These are phyloP conservation scores for Prinia subflava DNA, from an alignment of 2,113 vertebrate species.

Conservation along the genomic window DNA sequence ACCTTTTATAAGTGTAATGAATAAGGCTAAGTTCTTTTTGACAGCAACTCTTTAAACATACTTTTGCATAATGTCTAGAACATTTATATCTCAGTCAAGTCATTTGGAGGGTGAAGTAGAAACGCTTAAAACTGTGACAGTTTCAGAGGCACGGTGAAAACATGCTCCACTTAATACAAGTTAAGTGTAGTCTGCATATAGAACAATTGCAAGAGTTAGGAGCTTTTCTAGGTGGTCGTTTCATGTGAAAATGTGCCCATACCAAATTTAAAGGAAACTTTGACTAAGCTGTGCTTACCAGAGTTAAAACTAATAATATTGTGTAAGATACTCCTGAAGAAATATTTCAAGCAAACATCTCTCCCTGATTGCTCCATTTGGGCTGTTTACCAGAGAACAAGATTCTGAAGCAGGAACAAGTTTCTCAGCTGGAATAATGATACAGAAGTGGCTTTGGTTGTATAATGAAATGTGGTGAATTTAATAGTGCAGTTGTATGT, in stretches of 20 bases:
- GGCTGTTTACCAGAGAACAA: neutral
- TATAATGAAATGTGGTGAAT: neutral
- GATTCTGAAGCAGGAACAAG: neutral
- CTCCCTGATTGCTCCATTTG: neutral
- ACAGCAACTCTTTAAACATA: neutral
- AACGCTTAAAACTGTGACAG: neutral
- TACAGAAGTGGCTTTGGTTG: neutral
- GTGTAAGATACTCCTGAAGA: neutral
- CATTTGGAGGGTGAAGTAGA: neutral
- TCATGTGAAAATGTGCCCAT: neutral
- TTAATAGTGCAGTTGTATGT: neutral
- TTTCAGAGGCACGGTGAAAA: neutral
- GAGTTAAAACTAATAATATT: neutral
- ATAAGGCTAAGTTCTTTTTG: neutral
- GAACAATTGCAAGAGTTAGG: neutral
- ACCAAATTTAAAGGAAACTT: neutral
- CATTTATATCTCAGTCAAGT: neutral
- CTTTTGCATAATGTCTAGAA: neutral
- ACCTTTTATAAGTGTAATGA: neutral
- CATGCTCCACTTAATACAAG: too few relatives aligned
- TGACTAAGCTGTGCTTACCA: neutral
- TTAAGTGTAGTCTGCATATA: neutral
- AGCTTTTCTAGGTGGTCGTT: neutral
- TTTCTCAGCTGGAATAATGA: neutral
- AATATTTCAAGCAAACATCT: neutral